Evolutionary conservation across 1,140 invertebrate genomes (phyloP), one percentile per base, ranked within the genome.

Genomic region (Drosophila nasuta): DNA sequence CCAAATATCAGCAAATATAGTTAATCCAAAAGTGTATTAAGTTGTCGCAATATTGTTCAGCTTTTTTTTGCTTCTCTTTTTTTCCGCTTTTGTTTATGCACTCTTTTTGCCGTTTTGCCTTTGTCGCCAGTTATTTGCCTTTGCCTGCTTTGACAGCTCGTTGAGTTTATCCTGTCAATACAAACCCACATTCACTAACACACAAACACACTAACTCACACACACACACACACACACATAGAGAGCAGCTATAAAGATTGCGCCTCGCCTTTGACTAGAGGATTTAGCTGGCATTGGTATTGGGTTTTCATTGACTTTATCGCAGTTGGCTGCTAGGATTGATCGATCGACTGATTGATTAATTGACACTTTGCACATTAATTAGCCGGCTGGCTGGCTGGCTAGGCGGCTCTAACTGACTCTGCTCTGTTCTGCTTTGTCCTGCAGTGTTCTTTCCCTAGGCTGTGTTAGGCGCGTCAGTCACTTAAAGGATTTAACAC

Each of bases 311-410:
- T 70, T 83, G 75, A 70, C 63, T 49, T 46, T 38, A 33, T 57
- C 54, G 52, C 35, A 63, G 71, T 66, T 62, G 13, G 43, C 49
- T 56, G 81, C 58, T 64, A 69, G 73, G 77, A 88, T 87, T 87
- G 83, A 87, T 87, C 83, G 83, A 79, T 75, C 65, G 78, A 46
- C 75, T 79, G 81, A 89, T 89, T 89, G 85, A 89, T 89, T 85
- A 89, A 89, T 89, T 85, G 85, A 90, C 85, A 89, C 81, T 89
- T 85, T 90, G 75, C 85, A 79, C 85, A 89, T 89, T 89, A 89
- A 89, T 89, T 89, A 89, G 78, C 68, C 62, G 48, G 45, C 60
- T 72, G 79, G 64, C 75, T n/a, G 13, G 3, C 75, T n/a, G 13
- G 3, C 45, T 17, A 13, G 7, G 35, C 0, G 20, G 20, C 20